Conservation (phyloP, 2,113 vertebrate species). For the Notothenia rossii region DNA sequence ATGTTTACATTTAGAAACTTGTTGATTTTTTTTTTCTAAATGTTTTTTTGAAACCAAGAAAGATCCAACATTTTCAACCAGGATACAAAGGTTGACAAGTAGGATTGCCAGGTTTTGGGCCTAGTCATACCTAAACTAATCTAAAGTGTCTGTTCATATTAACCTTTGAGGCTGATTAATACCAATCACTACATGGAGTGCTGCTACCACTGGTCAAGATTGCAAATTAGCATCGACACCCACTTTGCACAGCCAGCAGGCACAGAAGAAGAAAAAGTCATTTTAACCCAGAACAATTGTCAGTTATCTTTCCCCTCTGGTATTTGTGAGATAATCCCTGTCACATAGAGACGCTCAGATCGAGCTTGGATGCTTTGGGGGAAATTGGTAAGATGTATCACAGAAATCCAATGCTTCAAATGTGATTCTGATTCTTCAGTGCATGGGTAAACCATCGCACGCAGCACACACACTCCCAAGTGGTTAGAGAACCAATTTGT, state of each 20-base stretch:
- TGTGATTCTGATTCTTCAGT: constrained; percentile 73
- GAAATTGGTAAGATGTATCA: constrained; percentile 69
- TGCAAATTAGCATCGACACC: constrained; percentile 28
- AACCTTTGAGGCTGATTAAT: background rate
- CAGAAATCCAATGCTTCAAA: constrained; percentile 71
- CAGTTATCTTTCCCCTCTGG: constrained; percentile 45
- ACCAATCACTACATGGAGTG: constrained; percentile 5
- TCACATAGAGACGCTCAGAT: constrained; percentile 56
- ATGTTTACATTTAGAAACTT: too few species aligned
- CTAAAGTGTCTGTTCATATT: background rate
- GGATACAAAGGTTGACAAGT: background rate
- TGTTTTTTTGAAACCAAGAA: background rate
- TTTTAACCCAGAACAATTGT: constrained; percentile 53
- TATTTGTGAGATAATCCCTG: constrained; percentile 64
- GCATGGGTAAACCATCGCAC: constrained; percentile 62
- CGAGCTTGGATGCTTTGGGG: constrained; percentile 54
- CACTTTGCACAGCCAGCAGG: constrained; percentile 30
- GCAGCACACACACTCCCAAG: constrained; percentile 65
- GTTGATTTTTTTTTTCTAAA: too few species aligned
- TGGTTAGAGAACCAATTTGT: constrained; percentile 77
- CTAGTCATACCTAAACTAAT: background rate
- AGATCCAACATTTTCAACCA: background rate
- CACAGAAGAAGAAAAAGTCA: background rate
- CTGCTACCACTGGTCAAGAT: constrained; percentile 27
- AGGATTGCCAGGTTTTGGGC: background rate